Evolutionary conservation across 2,797 vertebrate species (phyloP), one percentile per base, ranked within the genome.

Genomic region (Enteromius afrohamiltoni): DNA sequence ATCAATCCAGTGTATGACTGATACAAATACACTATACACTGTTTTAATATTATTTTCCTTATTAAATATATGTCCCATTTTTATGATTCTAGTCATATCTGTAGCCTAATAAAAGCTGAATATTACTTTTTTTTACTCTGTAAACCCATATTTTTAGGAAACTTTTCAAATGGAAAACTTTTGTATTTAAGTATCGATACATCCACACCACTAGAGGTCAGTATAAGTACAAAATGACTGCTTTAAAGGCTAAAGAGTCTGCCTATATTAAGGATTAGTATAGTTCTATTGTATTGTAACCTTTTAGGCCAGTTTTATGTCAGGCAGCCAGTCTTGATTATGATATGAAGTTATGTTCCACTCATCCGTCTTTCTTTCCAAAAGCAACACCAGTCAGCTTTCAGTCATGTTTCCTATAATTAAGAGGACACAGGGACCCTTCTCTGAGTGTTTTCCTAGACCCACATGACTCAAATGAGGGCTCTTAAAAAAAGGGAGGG

Each of bases 401-500:
- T 49, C 42, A 62, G 49, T 62, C 71, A 76, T 55, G 37, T 76
- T 69, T 80, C 64, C 65, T 17, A 42, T 58, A n/a, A 21, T 23
- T 67, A 6, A 55, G 13, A 68, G 11, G 31, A 83, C 77, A 80
- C 34, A 55, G 58, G 17, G 62, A 53, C n/a, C 84, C 23, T 67
- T 37, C 11, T 64, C 17, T 9, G 51, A 45, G 23, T 84, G 51
- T 79, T 85, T 84, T 58, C 37, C 62, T 79, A 40, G 75, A 31
- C 67, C 31, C 83, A 69, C 40, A 47, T 76, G 75, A 55, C 60
- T 82, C 34, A 55, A 37, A 60, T 67, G 37, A 64, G 69, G 16
- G 70, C 42, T 34, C 83, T 71, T 78, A 73, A 77, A 77, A 55
- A 17, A 49, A 17, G 79, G 73, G 55, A 68, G 62, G 13, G 42